These are phyloP conservation scores for Luffia ferchaultella DNA, from an alignment of 2,888 invertebrate genomes.

Conservation along the genomic window DNA sequence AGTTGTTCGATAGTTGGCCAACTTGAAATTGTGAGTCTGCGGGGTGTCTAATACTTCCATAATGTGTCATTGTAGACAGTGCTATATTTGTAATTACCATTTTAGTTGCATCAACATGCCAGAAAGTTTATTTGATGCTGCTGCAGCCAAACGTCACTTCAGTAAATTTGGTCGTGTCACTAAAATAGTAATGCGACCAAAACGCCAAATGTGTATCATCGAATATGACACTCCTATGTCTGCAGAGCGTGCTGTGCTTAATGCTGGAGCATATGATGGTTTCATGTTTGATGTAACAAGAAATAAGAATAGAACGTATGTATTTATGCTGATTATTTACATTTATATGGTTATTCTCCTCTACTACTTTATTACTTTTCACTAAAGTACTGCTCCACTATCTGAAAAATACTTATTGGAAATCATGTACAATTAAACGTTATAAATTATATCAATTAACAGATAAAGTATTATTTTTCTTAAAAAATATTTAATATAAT, in stretches of 20 bases:
- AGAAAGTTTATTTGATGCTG: constrained; percentile 65
- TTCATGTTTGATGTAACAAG: constrained; percentile 68
- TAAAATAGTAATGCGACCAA: constrained; percentile 70
- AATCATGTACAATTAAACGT: too few species aligned
- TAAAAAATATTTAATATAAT: too few species aligned
- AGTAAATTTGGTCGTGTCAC: constrained; percentile 75
- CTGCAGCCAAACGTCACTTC: constrained; percentile 71
- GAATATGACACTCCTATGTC: constrained; percentile 71
- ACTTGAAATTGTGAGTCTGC: too few species aligned
- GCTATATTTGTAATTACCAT: too few species aligned
- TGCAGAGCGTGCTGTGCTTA: constrained; percentile 66
- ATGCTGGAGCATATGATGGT: constrained; percentile 69
- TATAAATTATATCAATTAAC: too few species aligned
- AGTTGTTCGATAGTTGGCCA: too few species aligned
- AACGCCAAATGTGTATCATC: constrained; percentile 71
- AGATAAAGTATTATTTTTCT: too few species aligned
- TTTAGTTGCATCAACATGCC: constrained; percentile 72
- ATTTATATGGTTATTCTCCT: background rate
- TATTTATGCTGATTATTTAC: constrained; percentile 10
- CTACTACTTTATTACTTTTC: background rate
- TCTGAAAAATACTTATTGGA: too few species aligned
- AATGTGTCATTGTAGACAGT: too few species aligned
- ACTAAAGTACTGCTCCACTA: too few species aligned
- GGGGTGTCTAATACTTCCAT: too few species aligned
- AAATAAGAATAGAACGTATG: constrained; percentile 53